phyloP scores from a whole-genome alignment of 2,888 invertebrate species.

The Caenorhabditis afra region DNA sequence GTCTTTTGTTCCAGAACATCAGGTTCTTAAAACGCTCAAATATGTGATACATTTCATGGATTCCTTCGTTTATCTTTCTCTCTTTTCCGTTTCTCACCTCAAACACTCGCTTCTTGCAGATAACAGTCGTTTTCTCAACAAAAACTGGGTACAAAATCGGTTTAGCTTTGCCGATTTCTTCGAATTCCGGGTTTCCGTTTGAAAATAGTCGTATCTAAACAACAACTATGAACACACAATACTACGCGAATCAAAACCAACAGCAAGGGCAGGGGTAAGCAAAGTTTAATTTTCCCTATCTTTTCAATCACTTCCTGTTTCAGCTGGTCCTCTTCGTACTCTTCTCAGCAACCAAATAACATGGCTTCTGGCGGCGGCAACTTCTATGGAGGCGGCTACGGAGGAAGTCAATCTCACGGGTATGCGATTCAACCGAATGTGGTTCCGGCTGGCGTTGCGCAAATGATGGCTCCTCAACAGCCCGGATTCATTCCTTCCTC shows the following conservation, averaged over 20 bases:
- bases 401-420: constrained; percentile 50
- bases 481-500: constrained; percentile 21
- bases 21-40: neutral
- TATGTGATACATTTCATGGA: neutral
- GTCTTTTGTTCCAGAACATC: neutral
- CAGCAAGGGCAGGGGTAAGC: constrained; percentile 29
- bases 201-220: constrained; percentile 41
- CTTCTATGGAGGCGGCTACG: constrained; percentile 29
- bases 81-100: neutral
- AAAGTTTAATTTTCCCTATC: too few relatives aligned
- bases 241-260: constrained; percentile 44
- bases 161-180: constrained; percentile 55
- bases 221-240: constrained; percentile 49
- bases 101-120: constrained; percentile 43
- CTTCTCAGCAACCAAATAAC: too few relatives aligned
- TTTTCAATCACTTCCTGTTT: neutral
- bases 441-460: constrained; percentile 38
- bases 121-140: constrained; percentile 47
- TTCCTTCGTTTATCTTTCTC: neutral
- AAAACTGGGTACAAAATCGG: constrained; percentile 60
- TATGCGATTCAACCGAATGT: constrained; percentile 43
- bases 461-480: constrained; percentile 49
- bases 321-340: constrained; percentile 42
- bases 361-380: neutral
- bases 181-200: constrained; percentile 61